Evolutionary conservation across 1,140 invertebrate species (phyloP), one percentile per base, ranked within the genome.

Genomic region (Pseudomyrmex sp.): DNA sequence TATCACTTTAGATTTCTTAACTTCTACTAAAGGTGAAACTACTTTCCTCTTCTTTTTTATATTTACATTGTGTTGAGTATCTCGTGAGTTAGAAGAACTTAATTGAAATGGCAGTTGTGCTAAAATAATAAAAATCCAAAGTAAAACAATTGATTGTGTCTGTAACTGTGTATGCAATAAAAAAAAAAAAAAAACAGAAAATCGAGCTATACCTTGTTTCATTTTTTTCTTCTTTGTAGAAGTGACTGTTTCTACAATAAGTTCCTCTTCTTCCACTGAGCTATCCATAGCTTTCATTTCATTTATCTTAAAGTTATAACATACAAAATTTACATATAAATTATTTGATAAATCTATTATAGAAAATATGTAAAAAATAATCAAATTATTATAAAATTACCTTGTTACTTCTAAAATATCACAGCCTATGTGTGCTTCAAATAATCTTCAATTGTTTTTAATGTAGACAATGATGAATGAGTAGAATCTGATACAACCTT

Each of bases 11-110:
- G 90, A 72, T 80, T 52, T 91, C 54, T 91, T 92, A 76, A 26
- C 65, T 9, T 84, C 88, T n/a, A 80, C 66, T 5, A 89, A 85
- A 7, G 92, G 90, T 1, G 92, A 90, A 7, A 63, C 46, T 46
- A 91, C 50, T 85, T 94, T 94, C 56, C 94, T 89, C 66, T 94
- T 94, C 52, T 94, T 94, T 46, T 93, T 94, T 1, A 54, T 90
- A n/a, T 83, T 66, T 0, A 54, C 4, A 12, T 84, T 62, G 20
- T 91, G 89, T 52, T 91, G 7, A 12, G 79, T 63, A 52, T 90
- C 89, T 48, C 91, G 72, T 5, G 91, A 85, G 58, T 90, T 89
- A 8, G 82, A 23, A 0, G 92, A 73, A 83, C 84, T 89, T 7
- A 90, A 74, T 92, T 93, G 90, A 86, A 94, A 94, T 46, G 94